Evolutionary conservation across 1,140 invertebrate species (phyloP), one percentile per base, ranked within the genome.

Genomic region (Drosophila serrata): DNA sequence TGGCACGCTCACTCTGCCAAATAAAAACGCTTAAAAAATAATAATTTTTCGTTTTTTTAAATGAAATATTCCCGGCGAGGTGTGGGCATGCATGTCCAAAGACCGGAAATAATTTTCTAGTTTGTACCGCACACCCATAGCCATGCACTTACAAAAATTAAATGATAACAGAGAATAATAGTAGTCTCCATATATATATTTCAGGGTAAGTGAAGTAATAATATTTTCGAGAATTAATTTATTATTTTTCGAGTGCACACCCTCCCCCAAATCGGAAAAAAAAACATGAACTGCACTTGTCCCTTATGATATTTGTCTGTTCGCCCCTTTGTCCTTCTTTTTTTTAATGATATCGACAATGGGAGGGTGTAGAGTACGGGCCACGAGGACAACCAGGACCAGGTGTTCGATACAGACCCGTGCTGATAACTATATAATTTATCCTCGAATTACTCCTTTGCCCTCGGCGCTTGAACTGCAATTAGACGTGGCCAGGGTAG

Each of bases 21-120:
- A 64, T 55, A 59, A 82, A 67, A 79, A 33, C 76, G 80, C 81
- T 87, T 78, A 90, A 90, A 55, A 90, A 85, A 85, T 81, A 80
- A 81, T 79, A 82, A 87, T 76, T 73, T 70, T 40, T 63, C 79
- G 46, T 70, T 75, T 17, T 80, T 77, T 55, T 61, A 45, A 43
- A 72, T 55, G 65, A 74, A 70, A 74, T 77, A 60, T 57, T 60
- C 9, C n/a, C 8, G 37, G 59, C 13, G 17, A 60, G 24, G 42
- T 57, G 62, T 64, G 62, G 53, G 39, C 64, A 74, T 87, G 85
- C 85, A 85, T 90, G 86, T 90, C 78, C 43, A 81, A 90, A 85
- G 81, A 90, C 85, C 85, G 85, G 85, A 90, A 90, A 90, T 90
- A 90, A 90, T 90, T 90, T 90, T 90, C 85, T 90, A 90, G 85